These are phyloP conservation scores for Flexamia atlantica DNA, from an alignment of 2,888 invertebrate species.

Conservation along the genomic window DNA sequence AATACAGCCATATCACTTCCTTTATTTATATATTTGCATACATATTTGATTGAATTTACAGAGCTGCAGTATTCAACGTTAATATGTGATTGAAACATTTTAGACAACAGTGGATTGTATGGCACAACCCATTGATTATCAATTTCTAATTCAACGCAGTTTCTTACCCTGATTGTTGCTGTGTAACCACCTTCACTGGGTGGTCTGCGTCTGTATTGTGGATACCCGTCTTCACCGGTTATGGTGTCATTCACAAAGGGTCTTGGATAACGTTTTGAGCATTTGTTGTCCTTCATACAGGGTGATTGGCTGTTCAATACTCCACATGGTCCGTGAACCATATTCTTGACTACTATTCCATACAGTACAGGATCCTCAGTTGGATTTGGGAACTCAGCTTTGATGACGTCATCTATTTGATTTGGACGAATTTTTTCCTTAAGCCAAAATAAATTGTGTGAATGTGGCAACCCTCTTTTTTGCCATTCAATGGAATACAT, in stretches of 20 bases:
- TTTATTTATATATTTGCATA: slow-evolving; percentile 70
- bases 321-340: slow-evolving; percentile 73
- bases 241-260: slow-evolving; percentile 70
- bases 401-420: slow-evolving; percentile 71
- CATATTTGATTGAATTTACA: slow-evolving; percentile 69
- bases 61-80: slow-evolving; percentile 69
- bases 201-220: slow-evolving; percentile 71
- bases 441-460: slow-evolving; percentile 70
- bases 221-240: slow-evolving; percentile 72
- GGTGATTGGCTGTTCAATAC: slow-evolving; percentile 71
- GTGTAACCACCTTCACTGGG: not conserved
- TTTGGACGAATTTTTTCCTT: slow-evolving; percentile 68
- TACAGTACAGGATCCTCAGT: slow-evolving; percentile 70
- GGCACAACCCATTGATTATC: slow-evolving; percentile 68
- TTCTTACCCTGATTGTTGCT: slow-evolving; percentile 30
- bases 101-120: slow-evolving; percentile 63
- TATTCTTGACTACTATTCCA: slow-evolving; percentile 66
- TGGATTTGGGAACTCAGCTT: slow-evolving; percentile 73
- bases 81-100: slow-evolving; percentile 66
- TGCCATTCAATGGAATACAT: slow-evolving; percentile 71
- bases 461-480: slow-evolving; percentile 71
- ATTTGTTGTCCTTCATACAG: slow-evolving; percentile 73
- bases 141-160: slow-evolving; percentile 10
- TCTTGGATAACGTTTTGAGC: slow-evolving; percentile 73
- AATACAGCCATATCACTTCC: slow-evolving; percentile 66